Evolutionary conservation across 2,888 invertebrate species (phyloP).

Genomic region (Drosophila borborema): DNA sequence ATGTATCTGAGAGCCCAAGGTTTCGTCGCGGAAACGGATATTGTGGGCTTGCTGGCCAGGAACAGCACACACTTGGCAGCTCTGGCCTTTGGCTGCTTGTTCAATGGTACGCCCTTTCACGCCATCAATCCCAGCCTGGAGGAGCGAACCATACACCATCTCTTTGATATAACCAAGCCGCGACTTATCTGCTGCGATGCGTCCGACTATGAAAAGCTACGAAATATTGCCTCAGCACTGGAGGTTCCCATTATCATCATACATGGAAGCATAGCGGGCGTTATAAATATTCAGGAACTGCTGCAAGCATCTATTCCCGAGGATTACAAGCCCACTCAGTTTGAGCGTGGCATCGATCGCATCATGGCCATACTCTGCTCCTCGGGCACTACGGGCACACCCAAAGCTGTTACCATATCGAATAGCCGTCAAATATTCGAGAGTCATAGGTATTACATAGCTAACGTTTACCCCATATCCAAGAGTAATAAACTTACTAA

Average conservation of each 20-base stretch:
- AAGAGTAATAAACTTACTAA: too few relatives aligned
- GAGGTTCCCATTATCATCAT: conserved; percentile 41
- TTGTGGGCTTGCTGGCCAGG: conserved; percentile 71
- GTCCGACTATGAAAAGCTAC: conserved; percentile 62
- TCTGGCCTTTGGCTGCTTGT: conserved; percentile 72
- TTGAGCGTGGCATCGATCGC: conserved; percentile 55
- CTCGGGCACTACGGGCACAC: conserved; percentile 83
- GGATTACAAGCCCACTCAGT: conserved; percentile 45
- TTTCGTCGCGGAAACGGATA: conserved; percentile 58
- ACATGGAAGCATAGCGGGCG: conserved; percentile 36
- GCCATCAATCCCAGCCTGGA: conserved; percentile 66
- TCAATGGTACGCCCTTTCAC: conserved; percentile 75
- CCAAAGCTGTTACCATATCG: conserved; percentile 80
- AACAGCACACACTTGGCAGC: conserved; percentile 73
- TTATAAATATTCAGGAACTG: conserved; percentile 43
- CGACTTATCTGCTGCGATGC: conserved; percentile 74
- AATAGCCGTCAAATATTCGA: conserved; percentile 67
- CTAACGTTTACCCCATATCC: neutral
- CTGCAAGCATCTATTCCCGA: conserved; percentile 37
- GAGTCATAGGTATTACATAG: conserved; percentile 47
- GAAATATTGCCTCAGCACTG: conserved; percentile 38
- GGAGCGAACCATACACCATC: conserved; percentile 53
- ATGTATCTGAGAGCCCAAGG: conserved; percentile 53
- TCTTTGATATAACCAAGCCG: conserved; percentile 71
- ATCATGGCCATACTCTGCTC: conserved; percentile 79